These are phyloP conservation scores for Eolophus roseicapilla DNA, from an alignment of 2,113 vertebrate species.

Conservation along the genomic window DNA sequence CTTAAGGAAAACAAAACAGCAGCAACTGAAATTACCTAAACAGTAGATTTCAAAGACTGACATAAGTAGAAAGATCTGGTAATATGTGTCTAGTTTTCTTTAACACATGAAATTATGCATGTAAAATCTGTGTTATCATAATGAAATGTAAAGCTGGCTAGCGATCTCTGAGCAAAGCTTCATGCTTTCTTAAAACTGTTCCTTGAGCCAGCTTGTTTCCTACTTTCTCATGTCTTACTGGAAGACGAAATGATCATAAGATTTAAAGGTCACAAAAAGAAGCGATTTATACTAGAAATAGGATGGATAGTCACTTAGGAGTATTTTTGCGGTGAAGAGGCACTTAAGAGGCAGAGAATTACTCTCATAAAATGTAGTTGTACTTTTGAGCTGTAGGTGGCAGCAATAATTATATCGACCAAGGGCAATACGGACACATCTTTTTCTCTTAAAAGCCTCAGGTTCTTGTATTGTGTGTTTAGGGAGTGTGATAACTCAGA, in stretches of 20 bases:
- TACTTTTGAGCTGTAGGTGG: constrained; percentile 30
- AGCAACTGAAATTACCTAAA: not conserved
- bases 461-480: not conserved
- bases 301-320: not conserved
- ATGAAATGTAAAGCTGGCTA: constrained; percentile 3
- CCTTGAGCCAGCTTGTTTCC: not conserved
- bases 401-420: not conserved
- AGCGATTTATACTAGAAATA: not conserved
- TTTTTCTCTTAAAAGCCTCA: not conserved
- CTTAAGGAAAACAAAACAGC: not conserved
- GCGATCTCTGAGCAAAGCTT: not conserved
- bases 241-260: not conserved
- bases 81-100: not conserved
- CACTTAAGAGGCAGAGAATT: not conserved
- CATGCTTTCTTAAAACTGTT: not conserved
- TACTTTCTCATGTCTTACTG: not conserved
- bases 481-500: not conserved
- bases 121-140: constrained; percentile 1
- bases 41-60: not conserved
- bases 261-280: not conserved
- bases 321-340: not conserved
- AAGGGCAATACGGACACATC: accelerated
- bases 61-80: not conserved
- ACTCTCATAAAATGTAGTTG: not conserved
- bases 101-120: not conserved